These are phyloP conservation scores for Tinamus guttatus DNA, from an alignment of 2,113 vertebrate genomes.

Conservation along the genomic window DNA sequence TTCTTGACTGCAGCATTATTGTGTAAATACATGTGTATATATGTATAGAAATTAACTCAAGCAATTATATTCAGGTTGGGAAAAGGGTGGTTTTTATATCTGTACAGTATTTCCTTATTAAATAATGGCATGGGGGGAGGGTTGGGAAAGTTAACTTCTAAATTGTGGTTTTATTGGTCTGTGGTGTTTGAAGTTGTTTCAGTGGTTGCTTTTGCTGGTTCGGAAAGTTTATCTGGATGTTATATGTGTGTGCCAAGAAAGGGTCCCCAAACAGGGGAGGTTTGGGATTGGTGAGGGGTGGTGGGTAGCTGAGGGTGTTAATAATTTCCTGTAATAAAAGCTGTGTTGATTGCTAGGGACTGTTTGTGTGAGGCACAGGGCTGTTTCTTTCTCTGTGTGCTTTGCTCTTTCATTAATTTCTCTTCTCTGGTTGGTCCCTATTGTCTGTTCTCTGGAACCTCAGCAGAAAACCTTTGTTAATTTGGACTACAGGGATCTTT, in stretches of 20 bases:
- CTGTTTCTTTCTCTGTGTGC: conserved; percentile 62
- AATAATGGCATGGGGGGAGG: conserved; percentile 71
- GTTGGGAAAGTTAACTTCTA: conserved; percentile 71
- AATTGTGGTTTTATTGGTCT: conserved; percentile 78
- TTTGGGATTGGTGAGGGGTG: conserved; percentile 66
- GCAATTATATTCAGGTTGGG: conserved; percentile 76
- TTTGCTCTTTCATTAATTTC: conserved; percentile 53
- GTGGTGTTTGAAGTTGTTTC: conserved; percentile 80
- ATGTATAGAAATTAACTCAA: conserved; percentile 73
- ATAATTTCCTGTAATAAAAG: conserved; percentile 77
- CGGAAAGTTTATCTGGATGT: conserved; percentile 77
- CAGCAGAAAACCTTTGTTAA: conserved; percentile 6
- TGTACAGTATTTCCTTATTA: conserved; percentile 79
- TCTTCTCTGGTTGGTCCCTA: conserved; percentile 36
- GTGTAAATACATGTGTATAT: conserved; percentile 70
- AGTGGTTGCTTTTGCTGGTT: conserved; percentile 80
- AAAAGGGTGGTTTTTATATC: conserved; percentile 74
- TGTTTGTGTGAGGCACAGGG: conserved; percentile 70
- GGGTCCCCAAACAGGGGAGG: conserved; percentile 73
- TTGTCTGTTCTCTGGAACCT: conserved; percentile 17
- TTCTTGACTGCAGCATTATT: conserved; percentile 72
- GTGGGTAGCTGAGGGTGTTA: conserved; percentile 74
- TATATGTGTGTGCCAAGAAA: conserved; percentile 76
- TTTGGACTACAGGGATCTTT: conserved; percentile 18
- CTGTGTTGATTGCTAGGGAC: conserved; percentile 70